These are phyloP conservation scores for Drosophila sechellia DNA, from an alignment of 1,140 invertebrate species.

Conservation along the genomic window DNA sequence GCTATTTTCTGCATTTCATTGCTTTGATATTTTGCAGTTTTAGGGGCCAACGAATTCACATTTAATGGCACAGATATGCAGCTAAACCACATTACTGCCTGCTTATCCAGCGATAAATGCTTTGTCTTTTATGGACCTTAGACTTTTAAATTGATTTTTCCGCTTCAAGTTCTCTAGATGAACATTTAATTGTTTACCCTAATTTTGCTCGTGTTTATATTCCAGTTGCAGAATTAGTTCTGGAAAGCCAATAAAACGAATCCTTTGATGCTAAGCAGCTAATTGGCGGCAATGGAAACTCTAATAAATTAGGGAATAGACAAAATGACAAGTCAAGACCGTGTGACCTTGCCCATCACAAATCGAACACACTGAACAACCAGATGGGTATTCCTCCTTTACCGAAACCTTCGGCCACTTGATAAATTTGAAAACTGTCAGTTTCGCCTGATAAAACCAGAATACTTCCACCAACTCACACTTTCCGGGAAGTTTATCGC, in stretches of 20 bases:
- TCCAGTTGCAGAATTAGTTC: slow-evolving; percentile 36
- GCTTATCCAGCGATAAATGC: slow-evolving; percentile 50
- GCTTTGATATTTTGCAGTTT: slow-evolving; percentile 39
- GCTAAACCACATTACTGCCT: slow-evolving; percentile 25
- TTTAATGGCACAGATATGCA: slow-evolving; percentile 25
- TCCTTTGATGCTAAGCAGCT: slow-evolving; percentile 33
- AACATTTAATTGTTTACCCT: slow-evolving; percentile 67
- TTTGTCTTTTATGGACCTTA: slow-evolving; percentile 54
- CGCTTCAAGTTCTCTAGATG: slow-evolving; percentile 28
- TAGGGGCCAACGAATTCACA: not conserved
- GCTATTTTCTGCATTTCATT: slow-evolving; percentile 56
- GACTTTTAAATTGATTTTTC: slow-evolving; percentile 49
- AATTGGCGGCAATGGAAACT: slow-evolving; percentile 4
- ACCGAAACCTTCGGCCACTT: slow-evolving; percentile 39
- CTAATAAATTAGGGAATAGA: slow-evolving; percentile 61
- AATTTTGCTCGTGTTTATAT: slow-evolving; percentile 43
- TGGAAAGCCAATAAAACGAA: slow-evolving; percentile 49
- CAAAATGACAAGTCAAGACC: slow-evolving; percentile 54
- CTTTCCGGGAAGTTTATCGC: slow-evolving; percentile 49
- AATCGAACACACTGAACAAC: slow-evolving; percentile 16
- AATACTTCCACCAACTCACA: slow-evolving; percentile 26
- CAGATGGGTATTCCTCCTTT: slow-evolving; percentile 43
- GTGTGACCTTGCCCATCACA: slow-evolving; percentile 58
- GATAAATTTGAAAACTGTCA: slow-evolving; percentile 80
- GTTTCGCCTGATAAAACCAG: slow-evolving; percentile 58